Evolutionary conservation across 2,797 vertebrate species (phyloP).

Genomic region (Pangasius sanitwongsei): DNA sequence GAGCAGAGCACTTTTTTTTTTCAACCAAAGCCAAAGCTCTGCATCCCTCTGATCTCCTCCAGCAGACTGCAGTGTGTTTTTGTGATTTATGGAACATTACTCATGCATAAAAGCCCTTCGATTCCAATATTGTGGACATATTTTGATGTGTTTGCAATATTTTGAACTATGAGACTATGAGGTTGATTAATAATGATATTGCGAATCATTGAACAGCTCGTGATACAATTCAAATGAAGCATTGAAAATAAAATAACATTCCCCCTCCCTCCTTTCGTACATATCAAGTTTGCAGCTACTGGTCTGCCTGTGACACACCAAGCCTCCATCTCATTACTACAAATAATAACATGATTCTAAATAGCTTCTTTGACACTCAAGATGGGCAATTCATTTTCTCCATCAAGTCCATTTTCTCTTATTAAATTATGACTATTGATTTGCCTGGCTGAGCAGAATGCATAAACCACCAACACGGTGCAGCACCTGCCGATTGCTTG

Average conservation of each 20-base stretch:
- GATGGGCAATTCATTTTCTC: constrained; percentile 63
- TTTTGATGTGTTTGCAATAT: background rate
- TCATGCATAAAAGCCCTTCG: constrained; percentile 22
- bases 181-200: constrained; percentile 24
- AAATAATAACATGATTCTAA: constrained; percentile 60
- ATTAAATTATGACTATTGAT: constrained; percentile 79
- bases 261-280: background rate
- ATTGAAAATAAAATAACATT: constrained; percentile 27
- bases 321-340: constrained; percentile 50
- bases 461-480: constrained; percentile 61
- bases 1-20: constrained; percentile 34
- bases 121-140: background rate
- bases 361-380: constrained; percentile 62
- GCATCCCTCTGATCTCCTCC: constrained; percentile 50
- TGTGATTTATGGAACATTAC: background rate
- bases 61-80: constrained; percentile 44
- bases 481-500: constrained; percentile 63
- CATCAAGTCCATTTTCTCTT: constrained; percentile 69
- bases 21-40: constrained; percentile 52
- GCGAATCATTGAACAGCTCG: constrained; percentile 7
- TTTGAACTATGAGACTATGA: constrained; percentile 3
- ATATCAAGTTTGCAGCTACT: constrained; percentile 26
- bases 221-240: constrained; percentile 27
- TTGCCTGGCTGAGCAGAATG: constrained; percentile 61
- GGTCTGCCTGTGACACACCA: constrained; percentile 39